phyloP scores from a whole-genome alignment of 2,797 vertebrate genomes.

The Phataginus tricuspis region DNA sequence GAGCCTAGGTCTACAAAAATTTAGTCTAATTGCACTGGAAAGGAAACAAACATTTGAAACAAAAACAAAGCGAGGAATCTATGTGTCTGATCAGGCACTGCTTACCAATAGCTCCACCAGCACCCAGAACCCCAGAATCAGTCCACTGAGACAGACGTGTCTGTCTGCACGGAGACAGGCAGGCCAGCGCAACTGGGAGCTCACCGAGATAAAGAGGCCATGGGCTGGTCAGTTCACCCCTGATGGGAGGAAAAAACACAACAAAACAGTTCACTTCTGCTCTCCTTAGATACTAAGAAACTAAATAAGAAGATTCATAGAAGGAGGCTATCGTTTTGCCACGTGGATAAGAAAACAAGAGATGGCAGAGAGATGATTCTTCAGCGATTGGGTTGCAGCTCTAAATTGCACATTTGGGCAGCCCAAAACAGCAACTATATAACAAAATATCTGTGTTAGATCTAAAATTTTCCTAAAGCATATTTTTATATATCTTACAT shows the following conservation, averaged over 20 bases:
- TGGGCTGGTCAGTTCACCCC: conserved; percentile 57
- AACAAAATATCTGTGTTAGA: conserved; percentile 59
- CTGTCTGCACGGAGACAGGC: conserved; percentile 56
- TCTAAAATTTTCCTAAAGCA: conserved; percentile 68
- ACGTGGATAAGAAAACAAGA: conserved; percentile 57
- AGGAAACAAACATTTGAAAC: not conserved
- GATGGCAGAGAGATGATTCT: conserved; percentile 66
- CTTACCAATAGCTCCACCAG: not conserved
- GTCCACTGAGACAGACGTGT: not conserved
- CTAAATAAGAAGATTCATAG: conserved; percentile 72
- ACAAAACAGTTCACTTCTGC: not conserved
- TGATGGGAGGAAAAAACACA: conserved; percentile 57
- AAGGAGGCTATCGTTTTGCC: conserved; percentile 75
- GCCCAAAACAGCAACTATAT: conserved; percentile 53
- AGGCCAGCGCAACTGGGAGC: not conserved
- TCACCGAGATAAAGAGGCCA: conserved; percentile 44
- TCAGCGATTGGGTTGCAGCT: conserved; percentile 73
- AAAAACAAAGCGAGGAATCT: not conserved
- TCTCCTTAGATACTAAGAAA: conserved; percentile 75
- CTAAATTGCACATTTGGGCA: conserved; percentile 68
- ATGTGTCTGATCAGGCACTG: not conserved
- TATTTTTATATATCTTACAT: conserved; percentile 52
- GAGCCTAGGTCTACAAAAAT: not conserved
- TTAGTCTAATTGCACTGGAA: not conserved
- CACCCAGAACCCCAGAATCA: not conserved